phyloP scores from a whole-genome alignment of 2,797 vertebrate species.

The Xiphophorus birchmanni region DNA sequence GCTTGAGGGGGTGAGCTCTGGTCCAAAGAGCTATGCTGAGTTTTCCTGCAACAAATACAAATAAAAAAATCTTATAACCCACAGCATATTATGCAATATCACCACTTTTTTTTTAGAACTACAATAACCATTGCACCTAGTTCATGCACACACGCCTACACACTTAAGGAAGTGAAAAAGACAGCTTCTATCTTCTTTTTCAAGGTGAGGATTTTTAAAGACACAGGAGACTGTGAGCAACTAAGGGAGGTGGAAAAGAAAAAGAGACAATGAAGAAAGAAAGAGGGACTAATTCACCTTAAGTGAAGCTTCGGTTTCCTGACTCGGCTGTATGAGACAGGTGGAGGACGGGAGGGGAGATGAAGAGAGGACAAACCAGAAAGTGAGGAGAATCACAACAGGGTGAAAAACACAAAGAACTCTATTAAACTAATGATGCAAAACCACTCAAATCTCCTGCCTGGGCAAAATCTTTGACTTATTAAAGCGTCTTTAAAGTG shows the following conservation, averaged over 20 bases:
- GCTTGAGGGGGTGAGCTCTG: slow-evolving; percentile 97
- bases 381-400: slow-evolving; percentile 21
- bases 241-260: slow-evolving; percentile 22
- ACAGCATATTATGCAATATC: background rate
- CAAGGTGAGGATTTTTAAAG: slow-evolving; percentile 43
- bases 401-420: slow-evolving; percentile 15
- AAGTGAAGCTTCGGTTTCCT: slow-evolving; percentile 4
- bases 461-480: slow-evolving; percentile 43
- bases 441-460: slow-evolving; percentile 33
- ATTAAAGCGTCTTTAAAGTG: slow-evolving; percentile 61
- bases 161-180: slow-evolving; percentile 13
- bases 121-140: slow-evolving; percentile 4
- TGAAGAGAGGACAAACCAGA: background rate
- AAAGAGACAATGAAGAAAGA: slow-evolving; percentile 6
- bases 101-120: background rate
- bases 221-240: slow-evolving; percentile 20
- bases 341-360: slow-evolving; percentile 1
- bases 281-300: slow-evolving; percentile 8
- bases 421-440: slow-evolving; percentile 5
- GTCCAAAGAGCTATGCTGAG: slow-evolving; percentile 97
- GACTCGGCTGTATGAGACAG: slow-evolving; percentile 10
- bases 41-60: slow-evolving; percentile 84
- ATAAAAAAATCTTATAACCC: background rate
- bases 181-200: slow-evolving; percentile 10
- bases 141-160: slow-evolving; percentile 11